These are phyloP conservation scores for Aphodius granarius DNA, from an alignment of 2,888 invertebrate species.

Conservation along the genomic window DNA sequence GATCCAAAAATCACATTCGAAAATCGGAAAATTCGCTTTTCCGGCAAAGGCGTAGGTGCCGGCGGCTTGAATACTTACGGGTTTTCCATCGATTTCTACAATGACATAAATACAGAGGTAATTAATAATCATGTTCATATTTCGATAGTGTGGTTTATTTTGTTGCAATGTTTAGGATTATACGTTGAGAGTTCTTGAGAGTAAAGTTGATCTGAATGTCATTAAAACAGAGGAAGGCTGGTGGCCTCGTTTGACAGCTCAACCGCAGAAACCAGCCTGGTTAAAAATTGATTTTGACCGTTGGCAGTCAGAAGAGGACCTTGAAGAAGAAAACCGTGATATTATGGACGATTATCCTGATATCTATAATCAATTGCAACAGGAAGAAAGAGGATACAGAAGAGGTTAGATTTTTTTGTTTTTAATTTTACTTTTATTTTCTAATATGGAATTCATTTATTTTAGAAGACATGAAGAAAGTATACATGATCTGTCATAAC, in stretches of 20 bases:
- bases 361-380: conserved; percentile 71
- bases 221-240: conserved; percentile 68
- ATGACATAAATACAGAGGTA: conserved; percentile 64
- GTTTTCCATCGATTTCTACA: conserved; percentile 72
- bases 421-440: not conserved
- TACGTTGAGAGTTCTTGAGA: conserved; percentile 67
- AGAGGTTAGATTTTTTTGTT: conserved; percentile 59
- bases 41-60: conserved; percentile 76
- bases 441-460: conserved; percentile 34
- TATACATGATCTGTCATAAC: conserved; percentile 87
- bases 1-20: conserved; percentile 68
- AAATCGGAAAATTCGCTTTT: conserved; percentile 69
- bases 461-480: conserved; percentile 77
- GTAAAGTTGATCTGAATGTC: conserved; percentile 75
- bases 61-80: conserved; percentile 77
- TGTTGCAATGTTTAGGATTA: conserved; percentile 53
- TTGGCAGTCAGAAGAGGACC: conserved; percentile 80
- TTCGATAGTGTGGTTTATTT: conserved; percentile 20
- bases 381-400: conserved; percentile 76
- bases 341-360: conserved; percentile 76
- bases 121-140: not conserved
- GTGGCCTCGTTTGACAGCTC: conserved; percentile 84
- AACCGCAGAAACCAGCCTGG: conserved; percentile 87
- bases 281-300: conserved; percentile 92
- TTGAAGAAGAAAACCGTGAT: conserved; percentile 66